Evolutionary conservation across 2,797 vertebrate species (phyloP).

Genomic region (Ambastaia sidthimunki): DNA sequence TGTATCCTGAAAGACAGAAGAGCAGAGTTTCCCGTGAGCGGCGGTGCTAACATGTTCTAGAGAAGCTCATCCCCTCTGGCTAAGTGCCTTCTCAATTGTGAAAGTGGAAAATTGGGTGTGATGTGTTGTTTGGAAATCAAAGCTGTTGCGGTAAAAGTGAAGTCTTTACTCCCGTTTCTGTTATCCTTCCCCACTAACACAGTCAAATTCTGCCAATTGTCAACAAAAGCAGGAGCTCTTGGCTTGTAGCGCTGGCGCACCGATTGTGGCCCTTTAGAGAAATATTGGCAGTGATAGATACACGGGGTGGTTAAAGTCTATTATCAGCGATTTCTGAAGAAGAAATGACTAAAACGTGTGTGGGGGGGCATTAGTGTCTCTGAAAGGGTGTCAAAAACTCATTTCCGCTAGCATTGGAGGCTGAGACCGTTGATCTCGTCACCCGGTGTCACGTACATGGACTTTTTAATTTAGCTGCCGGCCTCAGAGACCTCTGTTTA

Average conservation of each 20-base stretch:
- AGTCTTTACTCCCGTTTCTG: conserved; percentile 44
- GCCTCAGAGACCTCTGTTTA: conserved; percentile 16
- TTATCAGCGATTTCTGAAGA: conserved; percentile 30
- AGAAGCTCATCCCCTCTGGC: conserved; percentile 51
- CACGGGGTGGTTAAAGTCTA: conserved; percentile 31
- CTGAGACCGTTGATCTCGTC: conserved; percentile 3
- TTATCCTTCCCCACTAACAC: conserved; percentile 28
- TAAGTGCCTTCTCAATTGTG: conserved; percentile 59
- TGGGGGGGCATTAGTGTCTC: background rate
- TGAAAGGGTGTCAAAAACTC: conserved; percentile 18
- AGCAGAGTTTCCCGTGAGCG: conserved; percentile 21
- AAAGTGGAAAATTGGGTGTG: conserved; percentile 63
- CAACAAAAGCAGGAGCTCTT: conserved; percentile 42
- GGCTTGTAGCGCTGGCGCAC: conserved; percentile 48
- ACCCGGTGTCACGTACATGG: background rate
- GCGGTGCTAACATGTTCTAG: conserved; percentile 33
- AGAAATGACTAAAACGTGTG: conserved; percentile 10
- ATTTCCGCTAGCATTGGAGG: conserved; percentile 11
- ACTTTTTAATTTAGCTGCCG: conserved; percentile 26
- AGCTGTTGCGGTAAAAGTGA: conserved; percentile 50
- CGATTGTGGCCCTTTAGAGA: conserved; percentile 45
- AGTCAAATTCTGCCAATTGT: conserved; percentile 53
- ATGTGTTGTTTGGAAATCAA: conserved; percentile 64
- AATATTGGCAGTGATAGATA: conserved; percentile 32
- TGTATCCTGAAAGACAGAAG: conserved; percentile 15